phyloP scores from a whole-genome alignment of 2,888 invertebrate species.

The Eupithecia pulchellata region DNA sequence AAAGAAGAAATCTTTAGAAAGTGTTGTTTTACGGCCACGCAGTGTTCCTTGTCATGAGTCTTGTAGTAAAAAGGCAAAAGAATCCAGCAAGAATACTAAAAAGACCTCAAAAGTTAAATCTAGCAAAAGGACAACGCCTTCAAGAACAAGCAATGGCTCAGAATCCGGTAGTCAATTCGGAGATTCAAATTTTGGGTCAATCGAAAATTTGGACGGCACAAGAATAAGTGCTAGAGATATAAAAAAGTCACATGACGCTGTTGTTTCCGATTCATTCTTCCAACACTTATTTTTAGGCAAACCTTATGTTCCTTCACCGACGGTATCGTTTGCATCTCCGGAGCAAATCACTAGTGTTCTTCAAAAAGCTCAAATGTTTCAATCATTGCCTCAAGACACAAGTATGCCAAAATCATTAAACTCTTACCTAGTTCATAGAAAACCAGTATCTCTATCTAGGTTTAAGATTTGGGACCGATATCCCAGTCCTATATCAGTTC shows the following conservation, averaged over 20 bases:
- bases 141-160: constrained; percentile 56
- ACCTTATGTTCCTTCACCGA: constrained; percentile 49
- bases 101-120: constrained; percentile 59
- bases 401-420: constrained; percentile 86
- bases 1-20: constrained; percentile 74
- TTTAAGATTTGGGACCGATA: constrained; percentile 88
- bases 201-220: constrained; percentile 58
- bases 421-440: constrained; percentile 88
- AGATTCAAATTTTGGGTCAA: constrained; percentile 71
- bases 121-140: constrained; percentile 49
- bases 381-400: constrained; percentile 78
- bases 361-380: constrained; percentile 89
- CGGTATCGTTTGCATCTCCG: constrained; percentile 53
- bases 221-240: constrained; percentile 75
- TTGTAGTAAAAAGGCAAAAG: constrained; percentile 70
- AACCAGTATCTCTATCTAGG: constrained; percentile 89
- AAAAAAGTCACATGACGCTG: constrained; percentile 84
- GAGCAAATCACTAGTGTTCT: constrained; percentile 86
- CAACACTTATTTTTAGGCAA: constrained; percentile 89
- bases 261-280: constrained; percentile 88
- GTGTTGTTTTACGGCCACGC: constrained; percentile 62
- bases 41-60: constrained; percentile 71
- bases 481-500: constrained; percentile 77
- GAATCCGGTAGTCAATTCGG: constrained; percentile 71
- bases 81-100: constrained; percentile 56